Base-by-base conservation (phyloP, 1,140 invertebrate genomes). In the Drosophila pectinifera region DNA sequence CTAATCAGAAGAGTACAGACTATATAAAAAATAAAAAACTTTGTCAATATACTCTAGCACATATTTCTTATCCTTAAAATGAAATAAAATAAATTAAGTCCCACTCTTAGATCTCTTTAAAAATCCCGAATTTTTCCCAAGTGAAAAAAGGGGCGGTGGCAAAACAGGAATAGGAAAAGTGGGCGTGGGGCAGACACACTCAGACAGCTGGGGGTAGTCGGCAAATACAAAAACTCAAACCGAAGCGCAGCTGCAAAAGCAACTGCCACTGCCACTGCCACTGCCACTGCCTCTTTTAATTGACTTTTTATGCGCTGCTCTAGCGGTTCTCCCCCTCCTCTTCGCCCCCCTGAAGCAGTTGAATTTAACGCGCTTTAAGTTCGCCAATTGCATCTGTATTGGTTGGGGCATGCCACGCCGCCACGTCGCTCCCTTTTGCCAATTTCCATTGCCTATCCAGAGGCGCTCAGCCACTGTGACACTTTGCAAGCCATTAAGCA, bases 401-500 rank as follows among this genome's bases (percentile, higher is more conserved):
- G 49, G 68, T 54, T 38, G 64, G 45, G 34, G 38, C 16, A 36
- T 43, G 42, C 26, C 49, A 53, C 46, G 24, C 14, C 10, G 16
- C 68, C 46, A 5, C 2, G 5, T 22, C 48, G 24, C 62, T 58
- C 43, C 43, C 59, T 45, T 54, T 69, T 57, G 56, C 48, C 76
- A 72, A 74, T 76, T 68, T 55, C 63, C 63, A 68, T 69, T 69
- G 74, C 73, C 55, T 48, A 78, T 54, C 59, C 59, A 85, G 62
- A 78, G 78, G 83, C 82, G 83, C 63, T 58, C 83, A 83, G 83
- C 83, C 84, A 89, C 79, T 89, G 84, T 89, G 83, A 88, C 83
- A 88, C 83, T 88, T 88, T 88, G 83, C 83, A 88, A 88, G 83
- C 83, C 83, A 88, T 88, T 88, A 88, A 88, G 83, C 83, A 88